Percentiles rank a stretch among this genome's conserved stretches.
phyloP scores from a whole-genome alignment of 2,113 vertebrate genomes.

The Colinus virginianus region DNA sequence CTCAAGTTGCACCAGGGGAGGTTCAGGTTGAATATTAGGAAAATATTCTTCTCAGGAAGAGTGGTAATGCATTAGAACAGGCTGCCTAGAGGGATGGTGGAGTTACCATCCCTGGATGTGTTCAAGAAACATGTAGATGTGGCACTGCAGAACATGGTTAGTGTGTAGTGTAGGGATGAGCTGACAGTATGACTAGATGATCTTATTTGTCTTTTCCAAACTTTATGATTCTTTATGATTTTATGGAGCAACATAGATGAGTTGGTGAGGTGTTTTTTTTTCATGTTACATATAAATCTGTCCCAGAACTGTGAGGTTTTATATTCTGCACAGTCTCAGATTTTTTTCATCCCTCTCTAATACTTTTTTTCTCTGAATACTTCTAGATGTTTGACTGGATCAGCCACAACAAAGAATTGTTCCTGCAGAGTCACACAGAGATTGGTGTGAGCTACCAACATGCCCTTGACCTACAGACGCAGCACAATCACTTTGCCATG shows the following conservation, averaged over 20 bases:
- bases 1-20: too few species aligned
- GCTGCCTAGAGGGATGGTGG: too few species aligned
- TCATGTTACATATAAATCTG: not conserved
- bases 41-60: too few species aligned
- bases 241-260: not conserved
- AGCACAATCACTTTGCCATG: slow-evolving; percentile 99
- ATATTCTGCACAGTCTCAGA: not conserved
- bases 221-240: not conserved
- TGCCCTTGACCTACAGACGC: slow-evolving; percentile 95
- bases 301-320: not conserved
- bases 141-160: too few species aligned
- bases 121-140: too few species aligned
- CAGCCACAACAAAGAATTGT: slow-evolving; percentile 98
- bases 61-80: too few species aligned
- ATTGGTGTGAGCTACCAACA: slow-evolving; percentile 96
- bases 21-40: too few species aligned
- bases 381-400: slow-evolving; percentile 99
- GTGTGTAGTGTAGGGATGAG: too few species aligned
- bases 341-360: not conserved
- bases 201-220: not conserved
- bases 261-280: not conserved
- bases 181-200: not conserved
- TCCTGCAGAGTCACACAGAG: slow-evolving; percentile 97
- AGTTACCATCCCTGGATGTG: too few species aligned
- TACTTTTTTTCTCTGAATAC: not conserved